Conservation (phyloP, 2,888 invertebrate species). For the Coenonympha glycerion region DNA sequence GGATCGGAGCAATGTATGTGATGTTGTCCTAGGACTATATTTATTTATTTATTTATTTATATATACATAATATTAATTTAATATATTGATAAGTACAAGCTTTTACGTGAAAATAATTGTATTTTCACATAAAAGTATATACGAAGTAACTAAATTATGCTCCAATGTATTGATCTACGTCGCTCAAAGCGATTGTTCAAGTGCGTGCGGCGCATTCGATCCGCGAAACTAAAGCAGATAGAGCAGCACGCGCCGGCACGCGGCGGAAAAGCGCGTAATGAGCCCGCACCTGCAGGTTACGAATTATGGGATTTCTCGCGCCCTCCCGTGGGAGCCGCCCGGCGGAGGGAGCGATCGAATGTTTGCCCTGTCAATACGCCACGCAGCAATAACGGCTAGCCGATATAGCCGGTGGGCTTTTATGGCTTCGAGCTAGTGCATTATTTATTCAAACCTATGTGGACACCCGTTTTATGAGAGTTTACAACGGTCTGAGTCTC, state of each 20-base stretch:
- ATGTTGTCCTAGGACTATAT: too few relatives aligned
- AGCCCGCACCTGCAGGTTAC: constrained; percentile 70
- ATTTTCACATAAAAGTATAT: too few relatives aligned
- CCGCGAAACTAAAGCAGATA: constrained; percentile 47
- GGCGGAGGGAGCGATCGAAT: constrained; percentile 48
- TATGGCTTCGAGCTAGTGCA: constrained; percentile 23
- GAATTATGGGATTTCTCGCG: constrained; percentile 75
- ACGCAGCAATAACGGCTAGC: constrained; percentile 52
- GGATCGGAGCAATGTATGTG: too few relatives aligned
- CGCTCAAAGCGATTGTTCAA: constrained; percentile 48
- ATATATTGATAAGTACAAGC: too few relatives aligned
- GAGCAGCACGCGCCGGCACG: constrained; percentile 63
- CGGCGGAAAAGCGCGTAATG: constrained; percentile 69
- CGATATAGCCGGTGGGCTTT: constrained; percentile 35
- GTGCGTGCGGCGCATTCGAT: constrained; percentile 49
- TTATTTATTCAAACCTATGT: constrained; percentile 25
- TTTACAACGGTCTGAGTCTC: too few relatives aligned
- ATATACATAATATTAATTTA: too few relatives aligned
- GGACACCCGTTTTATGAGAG: neutral
- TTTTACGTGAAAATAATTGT: too few relatives aligned
- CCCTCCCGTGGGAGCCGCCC: constrained; percentile 75
- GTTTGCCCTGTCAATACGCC: constrained; percentile 64
- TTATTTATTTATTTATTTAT: too few relatives aligned
- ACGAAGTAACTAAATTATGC: too few relatives aligned
- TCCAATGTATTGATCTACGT: constrained; percentile 34